A percentile compares a stretch with the other conserved stretches of the same genome.
These are phyloP conservation scores for Larimichthys crocea DNA, from an alignment of 2,113 vertebrate genomes.

Conservation along the genomic window DNA sequence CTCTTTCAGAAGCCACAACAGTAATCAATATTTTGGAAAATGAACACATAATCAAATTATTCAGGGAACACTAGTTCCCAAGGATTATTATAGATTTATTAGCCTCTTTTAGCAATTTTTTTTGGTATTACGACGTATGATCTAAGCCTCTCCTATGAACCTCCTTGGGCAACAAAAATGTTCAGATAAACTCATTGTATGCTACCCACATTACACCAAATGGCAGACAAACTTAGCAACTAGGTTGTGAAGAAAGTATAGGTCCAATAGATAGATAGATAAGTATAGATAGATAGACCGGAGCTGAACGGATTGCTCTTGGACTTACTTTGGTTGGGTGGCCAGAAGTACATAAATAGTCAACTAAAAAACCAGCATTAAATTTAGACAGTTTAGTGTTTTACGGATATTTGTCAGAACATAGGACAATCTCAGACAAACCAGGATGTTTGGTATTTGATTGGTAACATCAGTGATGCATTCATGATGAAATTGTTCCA, in stretches of 20 bases:
- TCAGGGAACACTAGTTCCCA: not conserved
- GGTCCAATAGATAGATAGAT: not conserved
- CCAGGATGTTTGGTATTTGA: too few relatives aligned
- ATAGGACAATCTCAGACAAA: too few relatives aligned
- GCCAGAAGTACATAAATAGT: too few relatives aligned
- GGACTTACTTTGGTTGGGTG: not conserved
- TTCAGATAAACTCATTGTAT: not conserved
- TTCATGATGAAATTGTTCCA: not conserved
- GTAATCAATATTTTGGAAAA: constrained; percentile 16
- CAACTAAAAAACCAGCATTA: too few relatives aligned
- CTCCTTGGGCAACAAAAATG: not conserved
- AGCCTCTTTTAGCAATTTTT: not conserved
- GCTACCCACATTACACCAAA: not conserved
- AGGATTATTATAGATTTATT: not conserved
- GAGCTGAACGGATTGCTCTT: not conserved
- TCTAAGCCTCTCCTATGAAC: not conserved
- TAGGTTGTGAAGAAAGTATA: not conserved
- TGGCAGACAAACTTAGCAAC: not conserved
- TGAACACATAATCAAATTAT: not conserved
- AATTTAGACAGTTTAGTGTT: too few relatives aligned
- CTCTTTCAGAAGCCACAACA: not conserved
- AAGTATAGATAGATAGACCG: too few relatives aligned
- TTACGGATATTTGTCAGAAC: too few relatives aligned
- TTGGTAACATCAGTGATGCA: not conserved
- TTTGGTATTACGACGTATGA: not conserved